Base-by-base conservation (phyloP, 2,797 vertebrate genomes). In the Columba guinea region DNA sequence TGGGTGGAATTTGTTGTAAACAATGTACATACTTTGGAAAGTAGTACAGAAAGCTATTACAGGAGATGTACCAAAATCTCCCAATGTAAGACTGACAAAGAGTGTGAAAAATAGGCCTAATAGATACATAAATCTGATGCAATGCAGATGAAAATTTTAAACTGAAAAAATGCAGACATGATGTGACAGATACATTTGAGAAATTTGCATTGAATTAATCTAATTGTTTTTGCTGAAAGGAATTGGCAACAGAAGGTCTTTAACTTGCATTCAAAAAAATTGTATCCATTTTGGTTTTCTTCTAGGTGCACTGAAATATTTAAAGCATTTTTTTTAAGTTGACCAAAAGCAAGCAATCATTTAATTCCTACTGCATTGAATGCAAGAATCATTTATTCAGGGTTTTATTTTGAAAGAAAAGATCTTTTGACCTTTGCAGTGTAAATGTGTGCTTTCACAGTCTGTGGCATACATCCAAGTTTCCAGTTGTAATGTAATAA, bases 121-220 rank as follows among this genome's bases (percentile, higher is more conserved):
- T 37, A 67, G 35, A 52, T 68, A 39, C 8, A 39, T n/a, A 34
- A 64, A 87, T 41, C 32, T 97, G 94, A 94, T 93, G 92, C 73
- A 96, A 94, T 62, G 5, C 22, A 64, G 32, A 44, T 92, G 87
- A 92, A 95, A 95, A 79, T 63, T 83, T 94, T 37, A 70, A 74
- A 28, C 32, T 89, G n/a, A 83, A 91, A 80, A 87, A 87, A 64
- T 62, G 21, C 46, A 93, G 84, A 62, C 53, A 21, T 60, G 53
- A 85, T 64, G 27, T 92, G 84, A 80, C 64, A 92, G 82, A 78
- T 59, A 37, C 5, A 55, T 78, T 87, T 87, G 24, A 92, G 49
- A 84, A 87, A 91, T 93, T 75, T 93, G 76, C 82, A 85, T 92
- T 51, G 48, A 70, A 67, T 78, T 85, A 49, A 84, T 58, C 5